Evolutionary conservation across 2,113 vertebrate genomes (phyloP).

Genomic region (Tinamus guttatus): DNA sequence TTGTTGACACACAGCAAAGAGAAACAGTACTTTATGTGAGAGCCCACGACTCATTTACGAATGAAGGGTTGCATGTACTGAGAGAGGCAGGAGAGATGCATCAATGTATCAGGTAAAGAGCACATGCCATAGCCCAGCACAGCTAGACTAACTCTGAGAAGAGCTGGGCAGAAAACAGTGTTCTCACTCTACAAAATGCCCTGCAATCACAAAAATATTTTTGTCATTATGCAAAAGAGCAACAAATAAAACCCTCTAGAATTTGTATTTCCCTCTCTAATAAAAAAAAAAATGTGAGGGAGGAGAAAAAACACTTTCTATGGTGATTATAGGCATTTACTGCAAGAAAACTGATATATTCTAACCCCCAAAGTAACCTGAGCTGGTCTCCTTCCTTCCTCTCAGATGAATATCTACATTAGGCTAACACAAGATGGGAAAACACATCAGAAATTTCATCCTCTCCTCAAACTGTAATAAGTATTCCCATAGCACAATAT

Average conservation of each 20-base stretch:
- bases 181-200: neutral
- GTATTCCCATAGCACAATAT: neutral
- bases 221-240: neutral
- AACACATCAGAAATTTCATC: neutral
- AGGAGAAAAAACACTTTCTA: neutral
- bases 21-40: neutral
- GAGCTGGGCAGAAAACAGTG: neutral
- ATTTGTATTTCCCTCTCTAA: neutral
- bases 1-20: conserved; percentile 16
- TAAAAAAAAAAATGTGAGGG: neutral
- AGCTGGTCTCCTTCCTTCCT: neutral
- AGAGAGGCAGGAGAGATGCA: conserved; percentile 19
- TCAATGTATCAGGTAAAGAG: neutral
- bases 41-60: conserved; percentile 45
- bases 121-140: neutral
- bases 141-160: neutral
- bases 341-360: neutral
- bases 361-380: neutral
- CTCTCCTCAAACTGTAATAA: neutral
- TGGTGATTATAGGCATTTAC: neutral
- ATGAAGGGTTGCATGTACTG: neutral
- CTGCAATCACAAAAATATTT: neutral
- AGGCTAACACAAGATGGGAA: neutral
- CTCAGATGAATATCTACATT: neutral
- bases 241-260: neutral